phyloP scores from a whole-genome alignment of 1,140 invertebrate species.

The Halictus rubicundus region DNA sequence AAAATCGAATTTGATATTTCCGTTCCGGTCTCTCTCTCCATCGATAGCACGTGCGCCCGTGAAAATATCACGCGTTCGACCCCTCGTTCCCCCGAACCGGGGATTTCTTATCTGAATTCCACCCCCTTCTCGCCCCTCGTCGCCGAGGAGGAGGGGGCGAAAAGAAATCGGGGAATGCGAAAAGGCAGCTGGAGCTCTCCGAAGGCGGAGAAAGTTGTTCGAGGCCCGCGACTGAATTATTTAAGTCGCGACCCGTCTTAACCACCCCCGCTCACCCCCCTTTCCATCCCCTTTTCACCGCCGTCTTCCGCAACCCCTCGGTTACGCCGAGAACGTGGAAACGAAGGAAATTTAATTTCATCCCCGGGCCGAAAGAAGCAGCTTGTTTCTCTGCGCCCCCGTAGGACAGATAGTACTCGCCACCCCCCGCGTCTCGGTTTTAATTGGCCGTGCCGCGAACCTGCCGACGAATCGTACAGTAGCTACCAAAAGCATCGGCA shows the following conservation, averaged over 20 bases:
- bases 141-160: background rate
- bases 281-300: constrained; percentile 25
- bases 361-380: constrained; percentile 34
- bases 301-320: constrained; percentile 8
- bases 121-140: no score
- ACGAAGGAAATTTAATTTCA: constrained; percentile 72
- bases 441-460: constrained; percentile 21
- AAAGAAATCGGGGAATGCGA: constrained; percentile 47
- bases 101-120: constrained; percentile 61
- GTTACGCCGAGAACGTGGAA: background rate
- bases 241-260: constrained; percentile 59
- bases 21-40: constrained; percentile 63
- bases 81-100: constrained; percentile 26
- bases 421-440: background rate
- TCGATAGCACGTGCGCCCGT: constrained; percentile 63
- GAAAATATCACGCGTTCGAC: constrained; percentile 56
- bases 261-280: constrained; percentile 17
- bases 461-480: background rate
- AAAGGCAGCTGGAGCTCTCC: constrained; percentile 51
- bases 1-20: constrained; percentile 71
- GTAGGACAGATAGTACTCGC: background rate
- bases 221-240: constrained; percentile 67
- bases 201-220: constrained; percentile 14
- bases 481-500: no score
- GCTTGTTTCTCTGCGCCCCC: constrained; percentile 49